Evolutionary conservation across 2,888 invertebrate genomes (phyloP).

Genomic region (Periphyllus acericola): DNA sequence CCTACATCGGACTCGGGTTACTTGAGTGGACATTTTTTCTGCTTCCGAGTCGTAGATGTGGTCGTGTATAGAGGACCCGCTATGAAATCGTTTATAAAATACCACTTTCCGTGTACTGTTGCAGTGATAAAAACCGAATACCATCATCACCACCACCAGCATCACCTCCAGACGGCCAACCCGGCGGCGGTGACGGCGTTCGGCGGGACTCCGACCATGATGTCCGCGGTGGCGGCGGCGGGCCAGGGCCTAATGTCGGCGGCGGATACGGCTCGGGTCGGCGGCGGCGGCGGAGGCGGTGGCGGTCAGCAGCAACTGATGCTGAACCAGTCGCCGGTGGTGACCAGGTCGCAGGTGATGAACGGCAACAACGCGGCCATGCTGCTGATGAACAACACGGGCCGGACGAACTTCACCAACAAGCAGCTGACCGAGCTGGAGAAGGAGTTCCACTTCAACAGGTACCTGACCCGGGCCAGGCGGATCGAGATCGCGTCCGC

Average conservation of each 20-base stretch:
- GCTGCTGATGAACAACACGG: slow-evolving; percentile 77
- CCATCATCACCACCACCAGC: slow-evolving; percentile 46
- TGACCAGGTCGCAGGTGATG: slow-evolving; percentile 45
- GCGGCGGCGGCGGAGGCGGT: background rate
- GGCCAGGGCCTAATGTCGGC: slow-evolving; percentile 24
- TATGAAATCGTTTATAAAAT: background rate
- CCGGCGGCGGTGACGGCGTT: slow-evolving; percentile 28
- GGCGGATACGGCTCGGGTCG: background rate
- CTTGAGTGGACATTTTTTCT: too few species aligned
- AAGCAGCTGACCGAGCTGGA: slow-evolving; percentile 99
- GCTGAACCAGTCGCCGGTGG: slow-evolving; percentile 14
- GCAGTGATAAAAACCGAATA: slow-evolving; percentile 52
- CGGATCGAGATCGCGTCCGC: slow-evolving; percentile 98
- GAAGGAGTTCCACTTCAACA: slow-evolving; percentile 99
- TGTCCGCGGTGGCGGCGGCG: background rate
- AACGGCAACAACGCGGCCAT: slow-evolving; percentile 39
- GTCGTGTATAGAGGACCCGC: too few species aligned
- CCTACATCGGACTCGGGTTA: too few species aligned
- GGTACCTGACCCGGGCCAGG: slow-evolving; percentile 95
- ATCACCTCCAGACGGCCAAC: slow-evolving; percentile 14
- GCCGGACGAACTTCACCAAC: slow-evolving; percentile 98
- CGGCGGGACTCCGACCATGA: slow-evolving; percentile 34
- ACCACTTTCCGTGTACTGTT: background rate
- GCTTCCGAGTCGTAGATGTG: too few species aligned
- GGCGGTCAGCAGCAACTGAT: background rate